Evolutionary conservation across 2,888 invertebrate species (phyloP).

Genomic region (Amblyjoppa fuscipennis): DNA sequence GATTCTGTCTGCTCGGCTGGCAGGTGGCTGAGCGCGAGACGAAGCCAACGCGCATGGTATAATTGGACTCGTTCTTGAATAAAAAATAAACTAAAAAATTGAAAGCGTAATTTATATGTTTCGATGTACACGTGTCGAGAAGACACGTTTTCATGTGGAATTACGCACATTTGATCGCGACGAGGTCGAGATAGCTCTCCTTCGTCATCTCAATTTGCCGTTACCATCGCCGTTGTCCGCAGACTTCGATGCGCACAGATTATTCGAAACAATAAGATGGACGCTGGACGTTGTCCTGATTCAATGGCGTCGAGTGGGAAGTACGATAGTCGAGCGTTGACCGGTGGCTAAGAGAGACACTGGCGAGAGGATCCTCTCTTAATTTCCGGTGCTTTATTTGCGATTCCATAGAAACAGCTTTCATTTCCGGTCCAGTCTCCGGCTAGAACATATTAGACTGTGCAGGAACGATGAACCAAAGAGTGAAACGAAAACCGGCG

Average conservation of each 20-base stretch:
- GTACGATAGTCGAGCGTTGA: constrained; percentile 10
- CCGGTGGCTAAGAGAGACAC: constrained; percentile 27
- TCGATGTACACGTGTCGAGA: not conserved
- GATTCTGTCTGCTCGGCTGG: not conserved
- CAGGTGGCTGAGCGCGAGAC: not conserved
- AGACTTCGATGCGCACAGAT: constrained; percentile 6
- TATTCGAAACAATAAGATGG: constrained; percentile 38
- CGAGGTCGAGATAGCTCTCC: not conserved
- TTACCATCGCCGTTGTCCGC: not conserved
- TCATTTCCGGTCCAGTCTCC: constrained; percentile 61
- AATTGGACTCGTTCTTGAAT: not conserved
- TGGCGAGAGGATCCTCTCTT: constrained; percentile 52
- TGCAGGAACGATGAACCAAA: not conserved
- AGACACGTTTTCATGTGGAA: not conserved
- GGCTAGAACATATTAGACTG: not conserved
- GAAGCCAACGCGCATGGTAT: not conserved
- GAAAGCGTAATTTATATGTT: too few relatives aligned
- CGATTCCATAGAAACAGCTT: constrained; percentile 44
- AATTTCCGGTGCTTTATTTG: constrained; percentile 68
- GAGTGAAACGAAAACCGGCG: not conserved
- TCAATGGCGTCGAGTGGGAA: constrained; percentile 31
- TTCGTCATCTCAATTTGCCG: constrained; percentile 12
- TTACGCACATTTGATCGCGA: not conserved
- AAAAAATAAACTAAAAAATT: not conserved
- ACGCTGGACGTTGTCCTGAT: constrained; percentile 7